Base-by-base conservation (phyloP, 2,888 invertebrate species). In the Luperina testacea region DNA sequence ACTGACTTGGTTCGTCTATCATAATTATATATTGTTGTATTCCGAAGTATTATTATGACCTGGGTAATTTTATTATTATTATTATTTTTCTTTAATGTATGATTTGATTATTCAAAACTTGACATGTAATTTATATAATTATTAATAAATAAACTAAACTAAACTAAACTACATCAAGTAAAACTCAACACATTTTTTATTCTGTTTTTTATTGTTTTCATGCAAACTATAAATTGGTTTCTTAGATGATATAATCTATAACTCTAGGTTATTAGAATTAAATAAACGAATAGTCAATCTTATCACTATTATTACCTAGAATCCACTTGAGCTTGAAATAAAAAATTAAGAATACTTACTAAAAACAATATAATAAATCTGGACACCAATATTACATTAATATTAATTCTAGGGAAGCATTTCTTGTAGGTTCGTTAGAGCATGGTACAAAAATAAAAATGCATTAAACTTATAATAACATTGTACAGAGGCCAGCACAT, bases 251-350 rank as follows among this genome's bases (percentile, higher is more conserved):
- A 45, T 24, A 32, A 75, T 61, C 4, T n/a, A 20, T 15, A 15
- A 20, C 11, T 45, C 0, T 8, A 27, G 0, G 1, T 45, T n/a
- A 8, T 27, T 51, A 51, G 8, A 72, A 61, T 13, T 17, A 48
- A 38, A 53, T 79, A 15, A 67, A 83, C 78, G 61, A 64, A 53
- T 69, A 63, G 8, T 68, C 2, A 51, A 38, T 59, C 51, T 81
- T 69, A 79, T 20, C 3, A 8, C 48, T 61, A 78, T 11, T 42
- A 68, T 1, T 8, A 67, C 38, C 42, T 80, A 53, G 9, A 45
- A 69, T 9, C n/a, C 68, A 73, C 0, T 73, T 84, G 84, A 84
- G 84, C 68, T 45, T n/a, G 15, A 72, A 63, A 57, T 42, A 9
- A 5, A 17, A 57, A 61, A 68, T 57, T 45, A 32, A 24, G 4